Conservation (phyloP, 1,140 invertebrate species). For the Conus betulinus region DNA sequence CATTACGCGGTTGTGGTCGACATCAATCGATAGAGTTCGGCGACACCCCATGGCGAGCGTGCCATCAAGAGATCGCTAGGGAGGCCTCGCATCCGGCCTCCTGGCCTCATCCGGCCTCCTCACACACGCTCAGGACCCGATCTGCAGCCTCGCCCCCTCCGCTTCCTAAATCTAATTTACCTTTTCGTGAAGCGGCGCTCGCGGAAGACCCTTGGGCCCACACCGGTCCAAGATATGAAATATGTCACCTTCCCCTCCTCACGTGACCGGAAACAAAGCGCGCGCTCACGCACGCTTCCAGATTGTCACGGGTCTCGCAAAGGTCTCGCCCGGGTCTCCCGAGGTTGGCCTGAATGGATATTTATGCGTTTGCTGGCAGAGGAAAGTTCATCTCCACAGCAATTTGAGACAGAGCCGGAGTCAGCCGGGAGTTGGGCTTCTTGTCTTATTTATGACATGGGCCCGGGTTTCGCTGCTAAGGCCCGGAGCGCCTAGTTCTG, state of each 20-base stretch:
- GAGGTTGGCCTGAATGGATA: neutral
- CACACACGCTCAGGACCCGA: neutral
- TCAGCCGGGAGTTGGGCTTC: neutral
- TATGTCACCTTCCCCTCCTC: neutral
- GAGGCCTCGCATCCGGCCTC: neutral
- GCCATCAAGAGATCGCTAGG: neutral
- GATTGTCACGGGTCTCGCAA: conserved; percentile 5
- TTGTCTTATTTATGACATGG: conserved; percentile 8
- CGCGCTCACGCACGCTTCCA: neutral
- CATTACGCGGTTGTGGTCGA: no score
- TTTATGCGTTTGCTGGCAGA: neutral
- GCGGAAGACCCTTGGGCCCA: neutral
- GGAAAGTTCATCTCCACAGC: neutral
- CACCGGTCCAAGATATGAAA: neutral
- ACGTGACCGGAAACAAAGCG: conserved; percentile 5
- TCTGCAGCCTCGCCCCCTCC: neutral
- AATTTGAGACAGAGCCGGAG: neutral
- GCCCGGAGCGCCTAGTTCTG: no score
- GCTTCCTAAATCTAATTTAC: conserved; percentile 1
- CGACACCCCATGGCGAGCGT: neutral
- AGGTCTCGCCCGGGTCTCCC: neutral
- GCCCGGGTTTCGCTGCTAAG: neutral
- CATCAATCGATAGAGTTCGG: no score
- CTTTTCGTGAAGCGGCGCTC: neutral
- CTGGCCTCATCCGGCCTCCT: neutral